Conservation (phyloP, 1,140 invertebrate genomes). For the Camponotus pennsylvanicus region DNA sequence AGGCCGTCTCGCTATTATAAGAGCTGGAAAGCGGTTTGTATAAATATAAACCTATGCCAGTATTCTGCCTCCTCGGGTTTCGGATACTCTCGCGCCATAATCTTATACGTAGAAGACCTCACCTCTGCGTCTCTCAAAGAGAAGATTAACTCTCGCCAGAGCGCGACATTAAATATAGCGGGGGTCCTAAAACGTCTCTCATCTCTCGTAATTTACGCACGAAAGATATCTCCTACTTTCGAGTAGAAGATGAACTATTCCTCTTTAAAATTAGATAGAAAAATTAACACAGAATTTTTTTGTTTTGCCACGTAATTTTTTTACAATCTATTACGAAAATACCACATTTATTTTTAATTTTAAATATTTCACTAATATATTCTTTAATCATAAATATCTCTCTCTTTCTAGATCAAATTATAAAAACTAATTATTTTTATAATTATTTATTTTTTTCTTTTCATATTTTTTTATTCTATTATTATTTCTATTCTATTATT, state of each 20-base stretch:
- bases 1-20: slow-evolving; percentile 81
- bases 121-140: slow-evolving; percentile 74
- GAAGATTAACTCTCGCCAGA: slow-evolving; percentile 63
- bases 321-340: not conserved
- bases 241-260: not conserved
- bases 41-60: slow-evolving; percentile 82
- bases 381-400: not conserved
- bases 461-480: not conserved
- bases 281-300: not conserved
- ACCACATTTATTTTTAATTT: slow-evolving; percentile 14
- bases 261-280: not conserved
- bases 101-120: slow-evolving; percentile 72
- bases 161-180: slow-evolving; percentile 41
- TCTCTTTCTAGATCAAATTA: not conserved
- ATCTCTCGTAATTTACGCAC: slow-evolving; percentile 19
- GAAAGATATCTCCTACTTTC: not conserved
- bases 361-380: not conserved
- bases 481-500: not conserved
- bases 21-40: slow-evolving; percentile 74
- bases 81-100: slow-evolving; percentile 79
- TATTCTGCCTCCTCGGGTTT: slow-evolving; percentile 80
- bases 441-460: not conserved
- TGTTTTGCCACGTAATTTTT: not conserved
- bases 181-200: not conserved
- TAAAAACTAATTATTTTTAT: not conserved